Evolutionary conservation across 1,140 invertebrate genomes (phyloP).

Genomic region (Campoletis sonorensis): DNA sequence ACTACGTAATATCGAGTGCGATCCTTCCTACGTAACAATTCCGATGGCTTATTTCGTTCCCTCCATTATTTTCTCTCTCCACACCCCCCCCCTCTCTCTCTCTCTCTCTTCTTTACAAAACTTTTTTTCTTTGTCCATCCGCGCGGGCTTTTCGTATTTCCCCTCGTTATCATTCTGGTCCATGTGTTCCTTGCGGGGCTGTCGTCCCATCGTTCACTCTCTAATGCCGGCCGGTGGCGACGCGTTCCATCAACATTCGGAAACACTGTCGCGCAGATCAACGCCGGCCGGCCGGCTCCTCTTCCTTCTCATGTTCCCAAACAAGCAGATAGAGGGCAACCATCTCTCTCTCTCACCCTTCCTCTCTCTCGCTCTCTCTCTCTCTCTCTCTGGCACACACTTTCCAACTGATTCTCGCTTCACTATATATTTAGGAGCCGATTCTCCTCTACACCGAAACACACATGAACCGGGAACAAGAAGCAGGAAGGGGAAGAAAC

Average conservation of each 20-base stretch:
- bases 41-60: neutral
- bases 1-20: neutral
- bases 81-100: neutral
- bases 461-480: neutral
- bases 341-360: neutral
- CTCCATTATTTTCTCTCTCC: too few species aligned
- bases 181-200: neutral
- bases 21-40: neutral
- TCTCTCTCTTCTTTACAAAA: neutral
- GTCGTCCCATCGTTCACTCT: neutral
- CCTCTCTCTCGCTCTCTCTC: neutral
- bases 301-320: neutral
- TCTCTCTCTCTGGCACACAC: too few species aligned
- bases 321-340: neutral
- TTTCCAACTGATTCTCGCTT: too few species aligned
- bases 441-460: neutral
- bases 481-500: neutral
- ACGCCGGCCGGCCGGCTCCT: constrained; percentile 28
- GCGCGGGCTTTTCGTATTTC: too few species aligned
- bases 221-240: neutral
- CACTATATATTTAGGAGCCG: too few species aligned
- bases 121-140: too few species aligned
- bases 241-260: constrained; percentile 11
- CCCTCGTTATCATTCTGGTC: neutral
- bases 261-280: constrained; percentile 8